Evolutionary conservation across 1,140 invertebrate genomes (phyloP), one percentile per base, ranked within the genome.

Genomic region (Saccostrea cuccullata): DNA sequence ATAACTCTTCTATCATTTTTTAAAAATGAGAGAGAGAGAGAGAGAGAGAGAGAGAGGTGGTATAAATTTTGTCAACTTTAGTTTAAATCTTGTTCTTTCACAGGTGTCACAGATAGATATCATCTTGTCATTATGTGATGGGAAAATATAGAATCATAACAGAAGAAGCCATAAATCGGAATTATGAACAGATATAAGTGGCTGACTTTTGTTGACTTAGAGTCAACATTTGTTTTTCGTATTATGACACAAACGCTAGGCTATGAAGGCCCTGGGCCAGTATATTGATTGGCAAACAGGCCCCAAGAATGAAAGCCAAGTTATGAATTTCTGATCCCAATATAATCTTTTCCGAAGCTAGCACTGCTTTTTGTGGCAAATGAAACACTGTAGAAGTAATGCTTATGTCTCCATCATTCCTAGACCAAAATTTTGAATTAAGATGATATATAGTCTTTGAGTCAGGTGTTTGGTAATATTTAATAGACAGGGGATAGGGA

Each of bases 111-210:
- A 12, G 26, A 30, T 9, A 77, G 70, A 36, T 77, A 40, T 77
- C 30, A 17, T 77, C 23, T 77, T 77, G 30, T 77, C 23, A 77
- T 77, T 23, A 26, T 77, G 70, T 36, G 30, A 77, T 23, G 26
- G 70, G 70, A 26, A 36, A 77, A 30, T 77, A 15, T 26, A 26
- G 30, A 77, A 77, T 77, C 70, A 77, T 5, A 36, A 11, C 30
- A 30, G 3, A 26, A 30, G 12, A 77, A 26, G 70, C 70, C 26
- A 77, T 77, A 77, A 77, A 77, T 30, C 23, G 70, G 70, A 77
- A 77, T 77, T 77, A 77, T 77, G 70, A 30, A 77, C 30, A 77
- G 26, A 77, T 77, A 77, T 77, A 77, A 77, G 70, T 73, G 67
- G 67, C 23, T 73, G 67, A 73, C 67, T 30, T 30, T 12, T 73